Percentiles rank a stretch among this genome's conserved stretches.
Conservation (phyloP, 2,888 invertebrate species). For the Girardia tigrina region DNA sequence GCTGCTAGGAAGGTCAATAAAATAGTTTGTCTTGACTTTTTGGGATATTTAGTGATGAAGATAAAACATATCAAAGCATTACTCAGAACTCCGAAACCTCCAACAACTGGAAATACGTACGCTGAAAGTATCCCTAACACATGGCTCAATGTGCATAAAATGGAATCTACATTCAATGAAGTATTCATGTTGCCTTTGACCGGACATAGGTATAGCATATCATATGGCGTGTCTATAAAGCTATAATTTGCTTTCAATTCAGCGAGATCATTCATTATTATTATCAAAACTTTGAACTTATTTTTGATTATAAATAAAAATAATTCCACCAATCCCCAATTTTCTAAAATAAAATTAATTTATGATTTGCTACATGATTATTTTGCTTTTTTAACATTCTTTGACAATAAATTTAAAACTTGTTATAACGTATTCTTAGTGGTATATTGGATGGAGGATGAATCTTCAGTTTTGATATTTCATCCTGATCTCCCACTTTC, state of each 20-base stretch:
- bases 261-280: neutral
- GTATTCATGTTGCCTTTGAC: neutral
- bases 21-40: constrained; percentile 10
- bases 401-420: too few relatives aligned
- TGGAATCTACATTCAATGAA: neutral
- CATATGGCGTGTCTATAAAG: constrained; percentile 25
- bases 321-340: too few relatives aligned
- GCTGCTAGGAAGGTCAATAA: neutral
- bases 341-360: too few relatives aligned
- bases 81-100: neutral
- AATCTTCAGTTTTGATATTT: too few relatives aligned
- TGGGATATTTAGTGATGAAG: neutral
- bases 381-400: too few relatives aligned
- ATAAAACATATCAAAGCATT: constrained; percentile 25
- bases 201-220: neutral
- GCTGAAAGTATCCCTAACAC: constrained; percentile 12
- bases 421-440: too few relatives aligned
- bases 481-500: too few relatives aligned
- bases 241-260: constrained; percentile 20
- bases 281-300: too few relatives aligned
- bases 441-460: too few relatives aligned
- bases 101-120: constrained; percentile 10
- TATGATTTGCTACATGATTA: too few relatives aligned
- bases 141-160: neutral
- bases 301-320: too few relatives aligned